phyloP scores from a whole-genome alignment of 2,888 invertebrate species.

The Habroteleia sp. region DNA sequence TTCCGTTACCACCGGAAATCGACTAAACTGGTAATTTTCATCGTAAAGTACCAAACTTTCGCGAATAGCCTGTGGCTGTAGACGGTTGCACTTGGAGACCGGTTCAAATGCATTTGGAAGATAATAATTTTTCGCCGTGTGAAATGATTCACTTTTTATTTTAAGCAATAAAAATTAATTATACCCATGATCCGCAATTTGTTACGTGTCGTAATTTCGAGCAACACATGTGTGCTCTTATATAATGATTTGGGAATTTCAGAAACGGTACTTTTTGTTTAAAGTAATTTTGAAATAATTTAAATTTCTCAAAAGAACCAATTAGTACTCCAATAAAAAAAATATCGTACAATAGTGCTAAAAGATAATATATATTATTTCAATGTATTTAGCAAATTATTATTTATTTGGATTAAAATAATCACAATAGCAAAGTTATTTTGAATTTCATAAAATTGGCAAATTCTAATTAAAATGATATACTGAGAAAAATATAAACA shows the following conservation, averaged over 20 bases:
- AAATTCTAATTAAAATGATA: too few species aligned
- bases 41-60: constrained; percentile 71
- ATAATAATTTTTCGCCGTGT: constrained; percentile 51
- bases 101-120: constrained; percentile 41
- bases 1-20: constrained; percentile 72
- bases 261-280: constrained; percentile 36
- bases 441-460: too few species aligned
- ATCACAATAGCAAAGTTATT: too few species aligned
- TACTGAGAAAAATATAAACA: too few species aligned
- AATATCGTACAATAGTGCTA: too few species aligned
- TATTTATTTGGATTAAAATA: too few species aligned
- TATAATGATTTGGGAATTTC: constrained; percentile 35
- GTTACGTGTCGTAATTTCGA: constrained; percentile 34
- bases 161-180: constrained; percentile 57
- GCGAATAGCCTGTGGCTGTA: constrained; percentile 67
- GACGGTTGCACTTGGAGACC: constrained; percentile 42
- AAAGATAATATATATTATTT: too few species aligned
- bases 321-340: constrained; percentile 10
- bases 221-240: constrained; percentile 16
- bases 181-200: constrained; percentile 37
- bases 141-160: constrained; percentile 55
- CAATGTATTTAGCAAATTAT: too few species aligned
- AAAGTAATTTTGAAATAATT: constrained; percentile 1
- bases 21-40: constrained; percentile 73
- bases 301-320: background rate